Percentiles rank a stretch among this genome's conserved stretches.
Evolutionary conservation across 2,113 vertebrate species (phyloP).

Genomic region (Mustela nigripes): DNA sequence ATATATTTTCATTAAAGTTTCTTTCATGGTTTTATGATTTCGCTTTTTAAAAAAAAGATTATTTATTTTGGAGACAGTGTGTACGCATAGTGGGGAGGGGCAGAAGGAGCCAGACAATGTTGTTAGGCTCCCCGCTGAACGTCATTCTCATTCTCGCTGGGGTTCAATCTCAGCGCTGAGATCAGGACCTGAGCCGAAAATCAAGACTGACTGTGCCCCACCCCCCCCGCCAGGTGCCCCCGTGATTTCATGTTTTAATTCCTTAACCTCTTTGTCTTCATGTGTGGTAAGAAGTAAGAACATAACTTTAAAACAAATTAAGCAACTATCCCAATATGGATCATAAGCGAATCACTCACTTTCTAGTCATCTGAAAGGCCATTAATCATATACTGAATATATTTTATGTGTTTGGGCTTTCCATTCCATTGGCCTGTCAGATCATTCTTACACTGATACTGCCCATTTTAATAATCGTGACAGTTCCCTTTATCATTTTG

Average conservation of each 20-base stretch:
- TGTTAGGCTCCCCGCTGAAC: not conserved
- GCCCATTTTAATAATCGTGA: not conserved
- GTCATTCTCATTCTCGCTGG: not conserved
- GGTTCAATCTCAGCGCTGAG: not conserved
- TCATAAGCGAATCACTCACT: constrained; percentile 13
- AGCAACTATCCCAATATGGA: not conserved
- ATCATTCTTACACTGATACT: not conserved
- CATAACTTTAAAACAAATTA: not conserved
- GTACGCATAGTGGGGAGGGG: not conserved
- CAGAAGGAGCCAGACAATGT: not conserved
- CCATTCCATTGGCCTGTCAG: not conserved
- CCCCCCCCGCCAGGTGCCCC: not conserved
- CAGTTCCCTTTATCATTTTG: not conserved
- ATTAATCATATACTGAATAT: not conserved
- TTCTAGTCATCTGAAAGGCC: not conserved
- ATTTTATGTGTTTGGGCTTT: not conserved
- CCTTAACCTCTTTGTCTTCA: not conserved
- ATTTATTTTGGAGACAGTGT: not conserved
- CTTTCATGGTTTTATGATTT: constrained; percentile 33
- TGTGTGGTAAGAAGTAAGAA: not conserved
- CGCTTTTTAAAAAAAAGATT: not conserved
- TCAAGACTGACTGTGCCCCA: not conserved
- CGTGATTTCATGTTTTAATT: constrained; percentile 29
- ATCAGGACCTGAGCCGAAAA: not conserved
- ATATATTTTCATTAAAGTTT: not conserved